Evolutionary conservation across 2,797 vertebrate species (phyloP), one percentile per base, ranked within the genome.

Genomic region (Thamnophis elegans): DNA sequence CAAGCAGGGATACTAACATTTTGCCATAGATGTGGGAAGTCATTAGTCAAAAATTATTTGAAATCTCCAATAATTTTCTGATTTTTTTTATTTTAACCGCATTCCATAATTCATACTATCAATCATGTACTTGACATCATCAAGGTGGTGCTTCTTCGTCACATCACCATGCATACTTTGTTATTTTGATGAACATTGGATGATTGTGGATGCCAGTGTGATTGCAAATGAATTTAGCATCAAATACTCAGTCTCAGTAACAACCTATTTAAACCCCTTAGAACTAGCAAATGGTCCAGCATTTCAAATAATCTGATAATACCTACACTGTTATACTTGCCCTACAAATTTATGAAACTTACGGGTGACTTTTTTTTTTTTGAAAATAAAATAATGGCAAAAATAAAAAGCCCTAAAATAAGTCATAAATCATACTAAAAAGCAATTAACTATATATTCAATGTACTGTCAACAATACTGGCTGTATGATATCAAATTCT

Each of bases 181-280:
- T n/a, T 4, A n/a, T n/a, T 65, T 65, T 65, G 62, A 65, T 65
- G 62, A 65, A 65, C 12, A 13, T 6, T n/a, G 28, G 28, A 14
- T 65, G 28, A 65, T n/a, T 65, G 62, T 65, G 12, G 5, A 65
- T n/a, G 12, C 62, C 62, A n/a, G 11, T 90, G 25, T n/a, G 62
- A 65, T 65, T 32, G n/a, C 16, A 92, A 18, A 92, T 90, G 47
- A 92, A 92, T 47, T 68, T 82, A n/a, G 22, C 22, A 85, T 89
- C 91, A 82, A 36, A 68, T 5, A 68, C 47, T 47, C 53, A 88
- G 36, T 56, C 18, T 88, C 26, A 88, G 36, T 56, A 85, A 36
- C 58, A 36, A 4, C 55, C 55, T 58, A 20, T 26, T 73, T 73
- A 93, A 88, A 42, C 91, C 0, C 62, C 7, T 10, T 88, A 78